phyloP scores from a whole-genome alignment of 1,140 invertebrate species.

The Calliphora vicina region DNA sequence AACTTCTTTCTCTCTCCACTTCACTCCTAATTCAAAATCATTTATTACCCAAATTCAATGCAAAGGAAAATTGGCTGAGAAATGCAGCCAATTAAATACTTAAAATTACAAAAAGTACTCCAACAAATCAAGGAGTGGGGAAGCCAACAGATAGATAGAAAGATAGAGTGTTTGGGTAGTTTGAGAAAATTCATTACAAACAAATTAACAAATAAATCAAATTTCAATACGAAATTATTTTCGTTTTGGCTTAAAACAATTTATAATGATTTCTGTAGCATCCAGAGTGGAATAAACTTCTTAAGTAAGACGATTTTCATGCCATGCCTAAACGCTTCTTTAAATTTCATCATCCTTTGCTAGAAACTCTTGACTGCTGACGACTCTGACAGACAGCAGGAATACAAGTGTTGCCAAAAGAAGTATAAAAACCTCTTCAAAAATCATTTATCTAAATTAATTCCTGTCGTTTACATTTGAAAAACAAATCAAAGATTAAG shows the following conservation, averaged over 20 bases:
- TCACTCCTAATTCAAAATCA: not conserved
- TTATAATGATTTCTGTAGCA: slow-evolving; percentile 31
- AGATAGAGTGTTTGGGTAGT: not conserved
- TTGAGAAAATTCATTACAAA: slow-evolving; percentile 61
- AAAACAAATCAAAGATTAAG: slow-evolving; percentile 64
- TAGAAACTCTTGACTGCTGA: not conserved
- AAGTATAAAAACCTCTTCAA: slow-evolving; percentile 50
- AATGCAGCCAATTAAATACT: slow-evolving; percentile 42
- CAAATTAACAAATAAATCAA: slow-evolving; percentile 64
- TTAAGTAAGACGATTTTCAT: slow-evolving; percentile 49
- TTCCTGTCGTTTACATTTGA: slow-evolving; percentile 64
- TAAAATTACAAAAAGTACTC: slow-evolving; percentile 32
- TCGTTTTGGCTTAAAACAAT: slow-evolving; percentile 39
- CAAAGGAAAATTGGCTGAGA: slow-evolving; percentile 25
- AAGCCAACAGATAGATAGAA: too few relatives aligned
- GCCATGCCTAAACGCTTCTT: slow-evolving; percentile 43
- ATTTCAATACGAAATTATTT: slow-evolving; percentile 63
- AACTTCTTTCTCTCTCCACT: not conserved
- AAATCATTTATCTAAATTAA: slow-evolving; percentile 65
- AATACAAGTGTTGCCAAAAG: slow-evolving; percentile 18
- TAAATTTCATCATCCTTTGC: not conserved
- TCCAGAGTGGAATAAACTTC: not conserved
- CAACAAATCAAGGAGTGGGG: not conserved
- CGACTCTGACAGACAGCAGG: not conserved
- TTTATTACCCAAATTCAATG: not conserved